These are phyloP conservation scores for Gephyroberyx darwinii DNA, from an alignment of 2,797 vertebrate genomes.

Conservation along the genomic window DNA sequence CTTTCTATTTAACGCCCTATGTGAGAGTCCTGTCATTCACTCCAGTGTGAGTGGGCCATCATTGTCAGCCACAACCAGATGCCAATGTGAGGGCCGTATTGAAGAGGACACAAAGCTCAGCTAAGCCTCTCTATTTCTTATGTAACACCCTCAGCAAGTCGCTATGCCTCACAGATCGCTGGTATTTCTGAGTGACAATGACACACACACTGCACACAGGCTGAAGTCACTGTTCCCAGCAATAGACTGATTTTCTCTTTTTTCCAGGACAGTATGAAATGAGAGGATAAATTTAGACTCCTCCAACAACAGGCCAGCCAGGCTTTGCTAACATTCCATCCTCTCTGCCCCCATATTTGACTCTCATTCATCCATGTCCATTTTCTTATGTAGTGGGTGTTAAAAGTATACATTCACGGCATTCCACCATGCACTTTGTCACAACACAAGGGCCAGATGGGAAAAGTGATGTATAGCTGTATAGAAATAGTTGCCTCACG, in stretches of 20 bases:
- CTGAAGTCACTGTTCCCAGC: constrained; percentile 49
- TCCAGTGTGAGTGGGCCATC: constrained; percentile 55
- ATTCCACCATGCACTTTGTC: constrained; percentile 17
- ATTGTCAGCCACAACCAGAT: constrained; percentile 56
- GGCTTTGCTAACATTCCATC: constrained; percentile 41
- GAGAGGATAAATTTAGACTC: constrained; percentile 67
- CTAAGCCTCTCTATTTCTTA: constrained; percentile 75
- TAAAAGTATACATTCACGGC: constrained; percentile 8
- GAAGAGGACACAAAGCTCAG: constrained; percentile 72
- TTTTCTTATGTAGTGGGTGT: constrained; percentile 9
- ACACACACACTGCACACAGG: constrained; percentile 52
- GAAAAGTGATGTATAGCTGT: constrained; percentile 23
- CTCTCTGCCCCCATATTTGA: constrained; percentile 10
- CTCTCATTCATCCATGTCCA: constrained; percentile 18
- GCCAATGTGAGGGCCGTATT: constrained; percentile 49
- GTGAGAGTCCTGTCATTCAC: constrained; percentile 33
- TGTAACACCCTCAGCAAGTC: constrained; percentile 68
- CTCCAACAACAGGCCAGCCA: constrained; percentile 37
- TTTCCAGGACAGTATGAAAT: constrained; percentile 44
- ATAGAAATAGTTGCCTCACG: constrained; percentile 39
- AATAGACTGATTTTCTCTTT: constrained; percentile 34
- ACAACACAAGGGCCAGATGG: constrained; percentile 14
- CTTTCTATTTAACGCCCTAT: neutral
- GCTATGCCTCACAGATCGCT: constrained; percentile 53
- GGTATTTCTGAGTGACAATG: constrained; percentile 63